Conservation (phyloP, 1,140 invertebrate genomes). For the Drosophila eugracilis region DNA sequence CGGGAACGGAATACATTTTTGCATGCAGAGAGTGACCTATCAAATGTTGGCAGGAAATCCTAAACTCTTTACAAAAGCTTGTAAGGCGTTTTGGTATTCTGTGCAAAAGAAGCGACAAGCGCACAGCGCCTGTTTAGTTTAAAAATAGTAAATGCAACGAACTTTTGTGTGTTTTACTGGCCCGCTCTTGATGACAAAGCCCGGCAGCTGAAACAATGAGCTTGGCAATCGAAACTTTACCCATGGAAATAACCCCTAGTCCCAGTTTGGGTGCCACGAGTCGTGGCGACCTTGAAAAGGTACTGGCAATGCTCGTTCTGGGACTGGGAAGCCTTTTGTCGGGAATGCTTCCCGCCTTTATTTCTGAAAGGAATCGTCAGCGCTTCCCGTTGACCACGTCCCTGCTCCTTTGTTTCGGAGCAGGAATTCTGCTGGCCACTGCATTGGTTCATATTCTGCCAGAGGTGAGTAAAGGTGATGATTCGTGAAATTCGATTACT, state of each 20-base stretch:
- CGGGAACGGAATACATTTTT: no score
- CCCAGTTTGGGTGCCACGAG: conserved; percentile 21
- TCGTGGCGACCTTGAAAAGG: conserved; percentile 86
- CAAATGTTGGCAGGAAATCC: no score
- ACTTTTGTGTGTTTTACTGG: conserved; percentile 19
- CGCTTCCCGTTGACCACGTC: conserved; percentile 87
- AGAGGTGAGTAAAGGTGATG: conserved; percentile 86
- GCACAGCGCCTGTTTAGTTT: conserved; percentile 22
- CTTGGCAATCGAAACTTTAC: conserved; percentile 17
- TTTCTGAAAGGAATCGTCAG: conserved; percentile 86
- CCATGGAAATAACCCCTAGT: conserved; percentile 11
- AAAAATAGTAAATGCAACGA: conserved; percentile 63
- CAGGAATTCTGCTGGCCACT: conserved; percentile 93
- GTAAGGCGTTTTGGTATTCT: background rate
- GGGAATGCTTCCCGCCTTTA: conserved; percentile 88
- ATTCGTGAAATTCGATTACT: conserved; percentile 1
- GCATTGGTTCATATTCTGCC: conserved; percentile 93
- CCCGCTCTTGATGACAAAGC: conserved; percentile 42
- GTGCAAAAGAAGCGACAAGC: no score
- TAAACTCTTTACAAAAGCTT: background rate
- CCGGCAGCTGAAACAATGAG: conserved; percentile 36
- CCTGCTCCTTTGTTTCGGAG: conserved; percentile 91
- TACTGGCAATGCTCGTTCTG: conserved; percentile 89
- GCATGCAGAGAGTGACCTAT: background rate
- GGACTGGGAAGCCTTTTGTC: conserved; percentile 89